phyloP scores from a whole-genome alignment of 1,140 invertebrate genomes.

The Lutraria rhynchaena region DNA sequence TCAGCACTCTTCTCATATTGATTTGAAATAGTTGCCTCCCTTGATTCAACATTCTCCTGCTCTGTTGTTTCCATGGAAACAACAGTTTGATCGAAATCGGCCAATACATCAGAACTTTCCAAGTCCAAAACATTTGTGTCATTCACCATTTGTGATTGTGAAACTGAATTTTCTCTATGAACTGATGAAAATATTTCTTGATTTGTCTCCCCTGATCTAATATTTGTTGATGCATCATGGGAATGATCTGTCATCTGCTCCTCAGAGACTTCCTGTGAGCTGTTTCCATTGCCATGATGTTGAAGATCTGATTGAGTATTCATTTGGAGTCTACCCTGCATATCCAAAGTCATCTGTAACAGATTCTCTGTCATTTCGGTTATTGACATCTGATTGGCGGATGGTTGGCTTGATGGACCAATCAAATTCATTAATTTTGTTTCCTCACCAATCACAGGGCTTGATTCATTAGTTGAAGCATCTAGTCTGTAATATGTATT shows the following conservation, averaged over 20 bases:
- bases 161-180: background rate
- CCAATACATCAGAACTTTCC: constrained; percentile 18
- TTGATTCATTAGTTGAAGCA: constrained; percentile 28
- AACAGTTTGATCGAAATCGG: constrained; percentile 13
- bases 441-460: constrained; percentile 48
- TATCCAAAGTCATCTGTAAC: constrained; percentile 52
- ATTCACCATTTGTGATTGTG: background rate
- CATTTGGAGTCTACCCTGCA: constrained; percentile 34
- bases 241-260: background rate
- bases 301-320: constrained; percentile 25
- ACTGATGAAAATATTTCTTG: background rate
- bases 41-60: background rate
- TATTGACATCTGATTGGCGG: constrained; percentile 47
- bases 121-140: constrained; percentile 23
- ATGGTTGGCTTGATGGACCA: constrained; percentile 2
- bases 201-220: background rate
- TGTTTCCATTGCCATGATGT: too few relatives aligned
- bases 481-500: constrained; percentile 44
- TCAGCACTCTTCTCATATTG: background rate
- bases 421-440: constrained; percentile 44
- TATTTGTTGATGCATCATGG: background rate
- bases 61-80: constrained; percentile 24
- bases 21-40: background rate
- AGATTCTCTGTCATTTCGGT: constrained; percentile 57
- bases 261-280: background rate